A percentile compares a stretch with the other conserved stretches of the same genome.
These are phyloP conservation scores for Recurvirostra avosetta DNA, from an alignment of 2,113 vertebrate genomes.

Conservation along the genomic window DNA sequence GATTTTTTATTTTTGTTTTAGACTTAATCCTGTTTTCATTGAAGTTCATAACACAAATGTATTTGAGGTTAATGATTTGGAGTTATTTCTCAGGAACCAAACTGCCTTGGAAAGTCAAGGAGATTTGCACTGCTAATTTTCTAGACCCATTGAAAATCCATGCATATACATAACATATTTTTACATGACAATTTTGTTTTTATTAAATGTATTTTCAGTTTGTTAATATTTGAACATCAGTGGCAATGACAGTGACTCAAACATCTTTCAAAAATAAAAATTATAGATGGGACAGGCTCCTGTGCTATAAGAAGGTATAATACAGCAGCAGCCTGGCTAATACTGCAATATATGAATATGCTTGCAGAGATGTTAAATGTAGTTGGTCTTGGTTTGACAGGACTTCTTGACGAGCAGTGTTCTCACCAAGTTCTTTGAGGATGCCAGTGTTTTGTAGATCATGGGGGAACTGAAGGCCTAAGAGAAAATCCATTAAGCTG, in stretches of 20 bases:
- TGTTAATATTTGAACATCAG: not conserved
- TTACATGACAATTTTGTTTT: not conserved
- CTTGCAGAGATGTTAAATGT: not conserved
- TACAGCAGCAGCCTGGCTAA: not conserved
- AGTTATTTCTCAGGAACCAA: not conserved
- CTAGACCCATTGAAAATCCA: not conserved
- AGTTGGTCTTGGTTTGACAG: not conserved
- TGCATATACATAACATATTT: not conserved
- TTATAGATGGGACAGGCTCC: not conserved
- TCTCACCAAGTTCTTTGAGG: not conserved
- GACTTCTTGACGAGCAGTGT: not conserved
- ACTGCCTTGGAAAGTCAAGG: not conserved
- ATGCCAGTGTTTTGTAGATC: not conserved
- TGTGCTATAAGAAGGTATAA: not conserved
- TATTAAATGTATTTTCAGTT: not conserved
- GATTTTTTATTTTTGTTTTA: not conserved
- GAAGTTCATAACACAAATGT: not conserved
- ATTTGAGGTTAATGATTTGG: not conserved
- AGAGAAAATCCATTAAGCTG: not conserved
- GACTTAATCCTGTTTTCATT: not conserved
- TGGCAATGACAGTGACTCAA: not conserved
- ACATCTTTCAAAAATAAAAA: not conserved
- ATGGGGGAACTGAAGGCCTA: not conserved
- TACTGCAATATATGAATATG: not conserved
- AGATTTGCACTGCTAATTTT: not conserved